A percentile compares a stretch with the other conserved stretches of the same genome.
Evolutionary conservation across 53 echinoderm and acorn worm genomes (phyloP).

Genomic region (Arbacia lixula): DNA sequence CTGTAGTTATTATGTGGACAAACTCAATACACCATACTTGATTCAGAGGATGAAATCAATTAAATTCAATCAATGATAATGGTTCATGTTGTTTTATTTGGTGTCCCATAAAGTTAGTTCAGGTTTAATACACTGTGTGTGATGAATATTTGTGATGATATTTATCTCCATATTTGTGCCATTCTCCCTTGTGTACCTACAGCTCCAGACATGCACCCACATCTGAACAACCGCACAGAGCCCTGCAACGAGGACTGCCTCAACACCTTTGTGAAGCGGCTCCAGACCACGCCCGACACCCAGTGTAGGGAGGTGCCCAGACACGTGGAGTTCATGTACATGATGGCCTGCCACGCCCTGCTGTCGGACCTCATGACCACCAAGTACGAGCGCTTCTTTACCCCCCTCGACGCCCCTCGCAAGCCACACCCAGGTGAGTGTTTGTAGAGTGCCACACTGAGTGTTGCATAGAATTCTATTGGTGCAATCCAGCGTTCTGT

Average conservation of each 20-base stretch:
- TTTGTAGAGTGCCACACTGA: not conserved
- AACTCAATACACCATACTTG: too few species aligned
- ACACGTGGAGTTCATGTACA: constrained; percentile 80
- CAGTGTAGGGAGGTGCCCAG: constrained; percentile 62
- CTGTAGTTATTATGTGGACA: too few species aligned
- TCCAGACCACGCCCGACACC: constrained; percentile 61
- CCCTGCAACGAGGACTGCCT: constrained; percentile 88
- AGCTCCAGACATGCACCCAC: constrained; percentile 44
- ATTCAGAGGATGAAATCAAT: too few species aligned
- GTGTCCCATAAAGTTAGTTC: too few species aligned
- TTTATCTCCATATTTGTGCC: not conserved
- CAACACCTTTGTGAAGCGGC: constrained; percentile 61
- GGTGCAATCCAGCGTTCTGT: too few species aligned
- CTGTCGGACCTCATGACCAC: constrained; percentile 85
- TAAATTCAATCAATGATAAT: too few species aligned
- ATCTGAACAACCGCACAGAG: constrained; percentile 36
- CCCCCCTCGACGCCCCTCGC: constrained; percentile 16
- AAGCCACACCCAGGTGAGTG: constrained; percentile 66
- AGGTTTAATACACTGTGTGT: too few species aligned
- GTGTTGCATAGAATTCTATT: not conserved
- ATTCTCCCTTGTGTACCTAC: not conserved
- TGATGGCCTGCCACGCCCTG: constrained; percentile 84
- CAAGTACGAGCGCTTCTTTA: constrained; percentile 73
- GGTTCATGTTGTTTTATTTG: too few species aligned
- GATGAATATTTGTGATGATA: not conserved